Base-by-base conservation (phyloP, 2,888 invertebrate species). In the Ochropleura plecta region DNA sequence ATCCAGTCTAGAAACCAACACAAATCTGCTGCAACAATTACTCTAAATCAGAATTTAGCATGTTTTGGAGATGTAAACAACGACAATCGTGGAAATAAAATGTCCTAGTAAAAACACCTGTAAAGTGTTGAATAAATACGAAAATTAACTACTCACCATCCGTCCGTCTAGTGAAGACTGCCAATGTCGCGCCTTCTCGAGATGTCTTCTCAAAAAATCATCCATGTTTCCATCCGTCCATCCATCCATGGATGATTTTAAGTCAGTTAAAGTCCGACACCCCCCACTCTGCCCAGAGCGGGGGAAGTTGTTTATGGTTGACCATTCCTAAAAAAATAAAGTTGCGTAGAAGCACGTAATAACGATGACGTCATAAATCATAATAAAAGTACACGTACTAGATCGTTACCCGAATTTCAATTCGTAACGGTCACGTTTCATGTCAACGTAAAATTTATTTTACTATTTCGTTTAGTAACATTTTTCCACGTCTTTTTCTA, bases 321-420 rank as follows among this genome's bases (percentile, higher is more conserved):
- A 30, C 30, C 30, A 30, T 30, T 3, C 30, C 30, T 30, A 59
- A 70, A 46, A 59, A 70, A 30, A 51, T 18, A 46, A 10, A 40
- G 42, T 40, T 42, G 62, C 48, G 42, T 48, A 48, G 76, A 64
- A 71, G 60, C 67, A 82, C 80, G 72, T 72, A 78, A 81, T 53
- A 74, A 66, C 69, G 75, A 70, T 83, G 67, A 65, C 70, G 44
- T 79, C 76, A 73, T 85, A 83, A 85, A 85, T 84, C 76, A 79
- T 49, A 30, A 30, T 30, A 73, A 51, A 70, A 55, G 55, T 57
- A 69, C 75, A 72, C 74, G 70, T 81, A 78, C 51, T 53, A 68
- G 73, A 66, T 46, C 75, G 79, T 86, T 83, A 75, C 68, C 72
- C 70, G 66, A 82, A 74, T 84, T 57, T 63, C 60, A 70, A 79